Base-by-base conservation (phyloP, 2,797 vertebrate species). In the Orientallactaga sibirica region DNA sequence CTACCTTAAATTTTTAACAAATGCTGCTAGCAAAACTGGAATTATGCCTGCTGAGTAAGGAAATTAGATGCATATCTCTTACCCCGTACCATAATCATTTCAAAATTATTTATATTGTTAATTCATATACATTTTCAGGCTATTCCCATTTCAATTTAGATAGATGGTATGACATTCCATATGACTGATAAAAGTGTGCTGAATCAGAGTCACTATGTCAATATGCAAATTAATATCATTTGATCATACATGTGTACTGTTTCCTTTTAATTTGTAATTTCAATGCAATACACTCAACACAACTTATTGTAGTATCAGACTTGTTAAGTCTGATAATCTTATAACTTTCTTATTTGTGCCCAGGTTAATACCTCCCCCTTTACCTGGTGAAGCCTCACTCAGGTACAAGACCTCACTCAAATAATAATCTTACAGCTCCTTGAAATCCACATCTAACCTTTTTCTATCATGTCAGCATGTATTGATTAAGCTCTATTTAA, bases 321-420 rank as follows among this genome's bases (percentile, higher is more conserved):
- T 58, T 86, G n/a, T 61, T 70, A 66, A 80, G 33, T 78, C 8
- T 87, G 41, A 27, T 11, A 55, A 10, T 67, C 5, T 7, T 73
- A 6, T 15, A 8, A 2, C 27, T 24, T 5, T 1, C n/a, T 33
- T n/a, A 14, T 10, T 43, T 55, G 41, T 18, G 10, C 3, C 16
- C 0, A 7, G 0, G 6, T 14, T 0, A 1, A 4, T 2, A 61
- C 2, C 7, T 43, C 9, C 4, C 37, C 77, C 5, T 76, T 12
- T 48, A 8, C 5, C 2, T 11, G 82, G 3, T 67, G 48, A 95
- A 91, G n/a, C 3, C 11, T 15, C n/a, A 16, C 24, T 90, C 8
- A n/a, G 52, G 14, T 25, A 55, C 80, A 67, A 86, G n/a, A 89
- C 24, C 0, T 14, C 77, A 66, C 7, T 74, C 24, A 90, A 75